A percentile compares a stretch with the other conserved stretches of the same genome.
Evolutionary conservation across 2,113 vertebrate genomes (phyloP).

Genomic region (Orcinus orca): DNA sequence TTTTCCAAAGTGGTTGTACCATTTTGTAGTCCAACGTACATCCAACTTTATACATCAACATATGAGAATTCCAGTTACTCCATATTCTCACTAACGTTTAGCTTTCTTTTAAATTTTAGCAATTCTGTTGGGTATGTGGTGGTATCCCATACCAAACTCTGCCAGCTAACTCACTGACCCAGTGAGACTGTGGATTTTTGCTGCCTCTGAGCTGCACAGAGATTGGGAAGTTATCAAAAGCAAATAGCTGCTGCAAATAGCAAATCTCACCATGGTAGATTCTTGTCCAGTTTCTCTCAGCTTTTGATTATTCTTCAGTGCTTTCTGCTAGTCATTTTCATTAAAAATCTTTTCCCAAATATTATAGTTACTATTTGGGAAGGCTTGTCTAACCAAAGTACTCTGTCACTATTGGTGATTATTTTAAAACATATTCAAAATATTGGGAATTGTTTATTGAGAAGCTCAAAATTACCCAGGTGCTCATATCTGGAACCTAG

Average conservation of each 20-base stretch:
- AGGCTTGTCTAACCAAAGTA: background rate
- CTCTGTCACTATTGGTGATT: background rate
- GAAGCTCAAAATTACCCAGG: background rate
- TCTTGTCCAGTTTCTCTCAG: background rate
- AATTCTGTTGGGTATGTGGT: background rate
- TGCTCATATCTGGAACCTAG: background rate
- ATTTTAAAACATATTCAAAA: background rate
- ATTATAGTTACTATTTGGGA: constrained; percentile 3
- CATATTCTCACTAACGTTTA: background rate
- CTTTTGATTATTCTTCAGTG: background rate
- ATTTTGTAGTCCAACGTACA: background rate
- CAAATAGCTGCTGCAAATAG: background rate
- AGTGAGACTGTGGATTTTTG: background rate
- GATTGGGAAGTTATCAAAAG: background rate
- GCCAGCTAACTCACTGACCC: background rate
- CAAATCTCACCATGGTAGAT: background rate
- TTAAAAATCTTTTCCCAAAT: background rate
- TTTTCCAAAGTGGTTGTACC: background rate
- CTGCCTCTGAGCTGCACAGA: background rate
- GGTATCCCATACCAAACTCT: background rate
- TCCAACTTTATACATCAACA: background rate
- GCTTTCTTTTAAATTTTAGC: background rate
- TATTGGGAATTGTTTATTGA: background rate
- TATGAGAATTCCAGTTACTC: background rate
- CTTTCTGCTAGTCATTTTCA: background rate